These are phyloP conservation scores for Sebastes taczanowskii DNA, from an alignment of 2,797 vertebrate species.

Conservation along the genomic window DNA sequence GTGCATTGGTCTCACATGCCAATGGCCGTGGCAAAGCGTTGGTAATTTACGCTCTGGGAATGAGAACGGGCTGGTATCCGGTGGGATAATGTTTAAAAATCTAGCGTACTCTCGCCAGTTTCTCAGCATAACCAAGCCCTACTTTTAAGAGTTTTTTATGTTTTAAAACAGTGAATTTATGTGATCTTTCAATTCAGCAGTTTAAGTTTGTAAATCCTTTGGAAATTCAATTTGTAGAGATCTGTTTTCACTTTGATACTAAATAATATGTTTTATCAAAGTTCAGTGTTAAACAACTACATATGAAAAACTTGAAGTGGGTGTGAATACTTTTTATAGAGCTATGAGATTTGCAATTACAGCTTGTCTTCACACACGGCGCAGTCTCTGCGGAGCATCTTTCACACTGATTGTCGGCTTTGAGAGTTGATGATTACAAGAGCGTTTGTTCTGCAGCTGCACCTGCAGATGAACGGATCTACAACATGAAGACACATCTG, in stretches of 20 bases:
- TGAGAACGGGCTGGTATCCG: no score
- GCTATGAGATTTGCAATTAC: conserved; percentile 3
- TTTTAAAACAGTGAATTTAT: neutral
- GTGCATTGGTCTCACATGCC: no score
- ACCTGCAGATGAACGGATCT: conserved; percentile 26
- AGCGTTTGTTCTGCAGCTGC: conserved; percentile 25
- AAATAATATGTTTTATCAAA: neutral
- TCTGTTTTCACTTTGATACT: neutral
- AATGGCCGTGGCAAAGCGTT: no score
- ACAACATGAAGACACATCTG: conserved; percentile 47
- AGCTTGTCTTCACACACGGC: conserved; percentile 16
- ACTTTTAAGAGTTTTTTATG: neutral
- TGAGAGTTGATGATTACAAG: conserved; percentile 7
- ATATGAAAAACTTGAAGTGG: neutral
- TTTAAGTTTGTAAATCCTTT: neutral
- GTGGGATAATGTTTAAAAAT: no score
- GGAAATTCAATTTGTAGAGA: neutral
- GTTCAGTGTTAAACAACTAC: neutral
- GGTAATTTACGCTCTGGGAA: no score
- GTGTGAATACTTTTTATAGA: neutral
- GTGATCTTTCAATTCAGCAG: neutral
- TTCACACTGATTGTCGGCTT: conserved; percentile 10
- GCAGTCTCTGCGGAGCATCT: conserved; percentile 4
- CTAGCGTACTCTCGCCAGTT: no score
- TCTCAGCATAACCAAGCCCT: no score